phyloP scores from a whole-genome alignment of 1,140 invertebrate species.

The Tenebrio molitor region DNA sequence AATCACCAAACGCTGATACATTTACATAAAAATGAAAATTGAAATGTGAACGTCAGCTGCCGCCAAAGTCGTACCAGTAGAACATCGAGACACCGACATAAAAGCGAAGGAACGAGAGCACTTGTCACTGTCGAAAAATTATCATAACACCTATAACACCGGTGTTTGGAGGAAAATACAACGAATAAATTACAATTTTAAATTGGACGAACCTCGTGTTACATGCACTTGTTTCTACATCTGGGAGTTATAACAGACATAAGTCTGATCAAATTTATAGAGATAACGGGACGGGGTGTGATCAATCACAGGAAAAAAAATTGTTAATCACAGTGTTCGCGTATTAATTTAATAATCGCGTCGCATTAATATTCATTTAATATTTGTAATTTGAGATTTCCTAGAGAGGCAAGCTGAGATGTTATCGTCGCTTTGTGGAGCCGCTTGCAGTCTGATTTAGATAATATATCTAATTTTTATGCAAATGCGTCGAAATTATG shows the following conservation, averaged over 20 bases:
- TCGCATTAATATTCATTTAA: conserved; percentile 24
- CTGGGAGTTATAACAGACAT: background rate
- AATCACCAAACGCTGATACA: no score
- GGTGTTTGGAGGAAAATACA: background rate
- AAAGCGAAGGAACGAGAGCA: background rate
- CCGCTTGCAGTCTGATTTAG: conserved; percentile 11
- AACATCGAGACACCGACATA: background rate
- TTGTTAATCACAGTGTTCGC: conserved; percentile 13
- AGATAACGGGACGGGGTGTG: background rate
- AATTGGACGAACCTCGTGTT: background rate
- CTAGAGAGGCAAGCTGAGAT: conserved; percentile 5
- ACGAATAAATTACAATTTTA: background rate
- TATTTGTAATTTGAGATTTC: conserved; percentile 27
- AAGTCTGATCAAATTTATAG: background rate
- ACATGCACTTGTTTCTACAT: background rate
- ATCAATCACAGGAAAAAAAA: conserved; percentile 2
- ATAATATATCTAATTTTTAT: conserved; percentile 24
- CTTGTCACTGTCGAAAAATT: background rate
- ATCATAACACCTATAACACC: background rate
- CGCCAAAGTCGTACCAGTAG: background rate
- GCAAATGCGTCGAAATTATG: conserved; percentile 17
- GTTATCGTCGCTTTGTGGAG: background rate
- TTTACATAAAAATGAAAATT: no score
- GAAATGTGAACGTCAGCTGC: background rate
- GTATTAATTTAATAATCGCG: conserved; percentile 23